Conservation (phyloP, 1,140 invertebrate genomes). For the Rhagoletis zephyria region DNA sequence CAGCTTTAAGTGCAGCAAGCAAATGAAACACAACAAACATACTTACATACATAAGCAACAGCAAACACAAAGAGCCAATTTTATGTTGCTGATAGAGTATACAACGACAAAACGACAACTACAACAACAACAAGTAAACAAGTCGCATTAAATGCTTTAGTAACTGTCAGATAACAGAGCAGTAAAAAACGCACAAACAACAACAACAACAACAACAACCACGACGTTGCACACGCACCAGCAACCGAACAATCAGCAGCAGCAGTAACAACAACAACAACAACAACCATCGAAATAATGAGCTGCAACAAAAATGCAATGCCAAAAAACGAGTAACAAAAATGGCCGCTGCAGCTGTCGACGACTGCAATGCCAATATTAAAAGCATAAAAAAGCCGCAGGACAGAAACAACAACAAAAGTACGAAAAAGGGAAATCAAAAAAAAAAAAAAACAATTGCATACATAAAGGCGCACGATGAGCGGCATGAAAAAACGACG, state of each 20-base stretch:
- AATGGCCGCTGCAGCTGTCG: constrained; percentile 23
- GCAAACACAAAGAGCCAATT: constrained; percentile 15
- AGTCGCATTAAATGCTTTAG: constrained; percentile 39
- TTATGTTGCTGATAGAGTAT: constrained; percentile 35
- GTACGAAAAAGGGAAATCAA: not conserved
- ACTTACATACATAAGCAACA: not conserved
- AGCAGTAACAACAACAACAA: not conserved
- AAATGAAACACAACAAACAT: constrained; percentile 2
- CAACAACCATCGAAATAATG: constrained; percentile 6
- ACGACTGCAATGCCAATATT: not conserved
- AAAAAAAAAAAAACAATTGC: not conserved
- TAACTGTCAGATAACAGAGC: constrained; percentile 33
- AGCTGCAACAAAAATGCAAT: not conserved
- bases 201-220: not conserved
- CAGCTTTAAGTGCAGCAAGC: constrained; percentile 15
- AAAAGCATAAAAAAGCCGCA: constrained; percentile 47
- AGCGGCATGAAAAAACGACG: not conserved
- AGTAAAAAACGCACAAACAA: not conserved
- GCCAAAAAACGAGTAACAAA: constrained; percentile 17
- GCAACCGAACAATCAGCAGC: not conserved
- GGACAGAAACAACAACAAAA: not conserved
- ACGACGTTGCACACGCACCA: constrained; percentile 4
- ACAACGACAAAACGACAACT: not conserved
- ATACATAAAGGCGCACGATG: not conserved
- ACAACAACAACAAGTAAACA: constrained; percentile 32